Evolutionary conservation across 2,797 vertebrate genomes (phyloP).

Genomic region (Leptodactylus fallax): DNA sequence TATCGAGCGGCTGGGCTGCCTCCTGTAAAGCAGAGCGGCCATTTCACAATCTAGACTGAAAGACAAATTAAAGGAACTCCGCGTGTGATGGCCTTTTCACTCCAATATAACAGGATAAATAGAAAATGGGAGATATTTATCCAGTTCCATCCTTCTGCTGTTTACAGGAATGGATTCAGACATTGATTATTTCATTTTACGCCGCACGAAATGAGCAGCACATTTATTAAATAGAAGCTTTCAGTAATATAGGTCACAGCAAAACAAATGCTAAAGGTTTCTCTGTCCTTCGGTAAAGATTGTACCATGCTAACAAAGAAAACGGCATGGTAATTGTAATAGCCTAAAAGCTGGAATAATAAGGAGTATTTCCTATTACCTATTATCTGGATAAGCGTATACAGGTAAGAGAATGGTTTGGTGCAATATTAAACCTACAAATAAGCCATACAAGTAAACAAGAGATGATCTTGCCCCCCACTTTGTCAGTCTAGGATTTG

Average conservation of each 20-base stretch:
- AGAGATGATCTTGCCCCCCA: no score
- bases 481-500: no score
- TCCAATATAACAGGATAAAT: constrained; percentile 54
- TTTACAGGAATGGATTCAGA: constrained; percentile 30
- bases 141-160: constrained; percentile 26
- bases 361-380: no score
- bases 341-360: not conserved
- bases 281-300: not conserved
- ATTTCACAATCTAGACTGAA: constrained; percentile 38
- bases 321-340: not conserved
- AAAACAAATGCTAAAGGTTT: constrained; percentile 11
- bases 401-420: no score
- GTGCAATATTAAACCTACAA: no score
- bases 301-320: not conserved
- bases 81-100: constrained; percentile 48
- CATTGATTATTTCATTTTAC: constrained; percentile 51
- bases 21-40: constrained; percentile 9
- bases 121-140: constrained; percentile 52
- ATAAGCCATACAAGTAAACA: no score
- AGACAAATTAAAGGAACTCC: constrained; percentile 38
- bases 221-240: constrained; percentile 32
- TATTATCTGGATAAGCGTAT: no score
- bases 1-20: constrained; percentile 37
- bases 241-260: constrained; percentile 19
- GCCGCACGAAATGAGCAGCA: constrained; percentile 18